A percentile compares a stretch with the other conserved stretches of the same genome.
These are phyloP conservation scores for Platysteira castanea DNA, from an alignment of 2,113 vertebrate species.

Conservation along the genomic window DNA sequence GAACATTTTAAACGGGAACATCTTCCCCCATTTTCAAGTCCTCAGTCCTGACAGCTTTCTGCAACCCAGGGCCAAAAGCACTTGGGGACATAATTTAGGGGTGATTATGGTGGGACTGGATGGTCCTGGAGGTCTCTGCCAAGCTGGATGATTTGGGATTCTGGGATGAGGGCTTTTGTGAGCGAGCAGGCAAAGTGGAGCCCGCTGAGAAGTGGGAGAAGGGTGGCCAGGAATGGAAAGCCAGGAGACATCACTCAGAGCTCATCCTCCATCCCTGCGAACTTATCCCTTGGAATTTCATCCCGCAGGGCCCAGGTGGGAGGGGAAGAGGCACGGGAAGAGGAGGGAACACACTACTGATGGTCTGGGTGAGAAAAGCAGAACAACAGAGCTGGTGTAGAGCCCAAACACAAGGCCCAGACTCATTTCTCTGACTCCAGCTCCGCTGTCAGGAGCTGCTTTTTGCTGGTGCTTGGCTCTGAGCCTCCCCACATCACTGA, in stretches of 20 bases:
- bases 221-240: background rate
- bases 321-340: background rate
- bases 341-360: accelerated
- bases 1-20: background rate
- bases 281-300: background rate
- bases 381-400: background rate
- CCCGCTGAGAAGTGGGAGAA: background rate
- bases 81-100: background rate
- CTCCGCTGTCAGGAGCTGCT: background rate
- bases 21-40: background rate
- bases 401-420: background rate
- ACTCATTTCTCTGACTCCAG: background rate
- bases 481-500: background rate
- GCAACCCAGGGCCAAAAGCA: background rate
- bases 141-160: background rate
- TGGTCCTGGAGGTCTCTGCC: background rate
- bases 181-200: background rate
- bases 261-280: background rate
- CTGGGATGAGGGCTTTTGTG: background rate
- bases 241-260: background rate
- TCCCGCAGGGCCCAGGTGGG: background rate
- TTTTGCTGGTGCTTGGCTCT: background rate
- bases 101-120: background rate
- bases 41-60: background rate
- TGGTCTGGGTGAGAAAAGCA: background rate